Evolutionary conservation across 2,888 invertebrate genomes (phyloP), one percentile per base, ranked within the genome.

Genomic region (Dryobota labecula): DNA sequence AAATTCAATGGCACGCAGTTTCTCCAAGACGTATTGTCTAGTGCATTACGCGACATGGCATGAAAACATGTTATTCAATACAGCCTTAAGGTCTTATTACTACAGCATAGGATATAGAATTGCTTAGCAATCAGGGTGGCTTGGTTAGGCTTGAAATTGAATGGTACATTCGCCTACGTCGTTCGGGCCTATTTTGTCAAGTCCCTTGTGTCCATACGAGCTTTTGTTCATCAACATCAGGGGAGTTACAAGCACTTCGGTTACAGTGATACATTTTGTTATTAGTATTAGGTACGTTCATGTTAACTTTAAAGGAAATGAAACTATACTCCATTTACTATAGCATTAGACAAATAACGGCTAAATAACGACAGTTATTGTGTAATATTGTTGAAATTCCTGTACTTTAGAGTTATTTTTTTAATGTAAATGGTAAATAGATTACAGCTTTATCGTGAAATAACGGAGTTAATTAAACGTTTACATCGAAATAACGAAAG

Each of bases 11-110:
- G 87, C 83, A 82, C 81, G 85, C 87, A 86, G 87, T 90, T 89
- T 91, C 90, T 87, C 87, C 72, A 83, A 87, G 88, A 86, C 82
- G 80, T 82, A 91, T 91, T 91, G 90, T 90, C 85, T 88, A 67
- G 71, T 80, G 76, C 68, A 75, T 69, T 86, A 73, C 69, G 80
- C 81, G 73, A 73, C 76, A 65, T 45, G 41, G 51, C 58, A 75
- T 58, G 67, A 61, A 63, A 70, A 58, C 54, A 56, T 51, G 18
- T 38, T 67, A 57, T 47, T 43, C 36, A 67, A 61, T 18, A 11
- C 36, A 38, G 9, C 49, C 33, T 27, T 36, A 8, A 30, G 38
- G 54, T 61, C 60, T 68, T 76, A 76, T 11, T 13, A 2, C 33
- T 20, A 24, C 6, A 38, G 0, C 0, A 8, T 82, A 71, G 24